phyloP scores from a whole-genome alignment of 1,140 invertebrate genomes.

The Zaprionus nigranus region DNA sequence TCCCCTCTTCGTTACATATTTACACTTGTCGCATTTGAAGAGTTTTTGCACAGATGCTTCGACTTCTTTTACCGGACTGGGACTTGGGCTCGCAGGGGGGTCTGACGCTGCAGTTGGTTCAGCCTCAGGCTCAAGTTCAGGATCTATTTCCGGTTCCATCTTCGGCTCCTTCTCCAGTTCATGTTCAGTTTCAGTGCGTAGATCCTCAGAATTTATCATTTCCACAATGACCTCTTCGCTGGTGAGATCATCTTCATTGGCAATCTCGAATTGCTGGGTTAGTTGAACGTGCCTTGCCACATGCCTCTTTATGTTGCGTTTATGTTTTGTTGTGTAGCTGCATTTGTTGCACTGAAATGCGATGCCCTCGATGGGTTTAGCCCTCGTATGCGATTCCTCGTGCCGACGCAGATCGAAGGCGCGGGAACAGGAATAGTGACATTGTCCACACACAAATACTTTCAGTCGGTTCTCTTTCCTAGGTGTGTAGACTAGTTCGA shows the following conservation, averaged over 20 bases:
- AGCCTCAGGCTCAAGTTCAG: background rate
- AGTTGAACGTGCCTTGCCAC: slow-evolving; percentile 8
- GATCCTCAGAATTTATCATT: slow-evolving; percentile 7
- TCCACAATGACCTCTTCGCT: slow-evolving; percentile 15
- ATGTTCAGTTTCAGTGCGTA: background rate
- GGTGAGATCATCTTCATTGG: background rate
- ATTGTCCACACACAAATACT: slow-evolving; percentile 31
- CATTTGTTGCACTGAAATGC: slow-evolving; percentile 31
- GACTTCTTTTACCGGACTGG: background rate
- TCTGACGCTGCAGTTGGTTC: background rate
- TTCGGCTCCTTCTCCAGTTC: background rate
- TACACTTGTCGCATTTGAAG: slow-evolving; percentile 21
- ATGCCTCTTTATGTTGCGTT: slow-evolving; percentile 37
- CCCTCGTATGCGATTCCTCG: slow-evolving; percentile 8
- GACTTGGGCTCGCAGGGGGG: background rate
- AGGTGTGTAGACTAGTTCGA: background rate
- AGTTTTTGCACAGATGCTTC: background rate
- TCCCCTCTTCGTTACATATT: slow-evolving; percentile 29
- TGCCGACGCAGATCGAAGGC: slow-evolving; percentile 35
- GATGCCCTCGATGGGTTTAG: slow-evolving; percentile 10
- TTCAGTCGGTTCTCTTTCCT: slow-evolving; percentile 9
- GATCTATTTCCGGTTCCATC: background rate
- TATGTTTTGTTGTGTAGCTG: slow-evolving; percentile 30
- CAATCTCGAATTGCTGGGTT: background rate
- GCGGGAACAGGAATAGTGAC: slow-evolving; percentile 31